A percentile compares a stretch with the other conserved stretches of the same genome.
Evolutionary conservation across 2,888 invertebrate genomes (phyloP).

Genomic region (Orgyia antiqua): DNA sequence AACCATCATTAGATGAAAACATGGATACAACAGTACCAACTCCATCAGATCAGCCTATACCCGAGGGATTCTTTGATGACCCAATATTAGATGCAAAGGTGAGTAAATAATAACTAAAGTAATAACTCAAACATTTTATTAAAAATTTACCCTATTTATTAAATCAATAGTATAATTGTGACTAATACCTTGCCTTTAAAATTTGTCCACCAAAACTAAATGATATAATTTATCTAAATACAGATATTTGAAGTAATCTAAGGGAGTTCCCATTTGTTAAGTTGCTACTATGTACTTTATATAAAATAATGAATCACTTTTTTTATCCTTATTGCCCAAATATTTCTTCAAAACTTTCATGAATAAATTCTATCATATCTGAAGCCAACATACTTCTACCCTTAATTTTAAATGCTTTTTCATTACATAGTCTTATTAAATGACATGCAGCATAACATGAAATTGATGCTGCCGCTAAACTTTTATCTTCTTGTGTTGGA

Average conservation of each 20-base stretch:
- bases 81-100: slow-evolving; percentile 89
- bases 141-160: too few relatives aligned
- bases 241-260: too few relatives aligned
- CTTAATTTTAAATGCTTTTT: slow-evolving; percentile 85
- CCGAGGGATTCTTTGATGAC: slow-evolving; percentile 93
- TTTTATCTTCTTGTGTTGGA: slow-evolving; percentile 36
- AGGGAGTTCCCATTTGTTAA: too few relatives aligned
- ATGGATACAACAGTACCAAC: slow-evolving; percentile 31
- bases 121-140: too few relatives aligned
- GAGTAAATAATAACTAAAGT: slow-evolving; percentile 13
- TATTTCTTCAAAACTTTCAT: slow-evolving; percentile 81
- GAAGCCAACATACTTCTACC: slow-evolving; percentile 91
- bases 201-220: too few relatives aligned
- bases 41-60: slow-evolving; percentile 70
- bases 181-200: too few relatives aligned
- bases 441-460: slow-evolving; percentile 91
- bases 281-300: too few relatives aligned
- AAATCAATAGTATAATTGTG: too few relatives aligned
- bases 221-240: too few relatives aligned
- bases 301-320: too few relatives aligned
- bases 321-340: slow-evolving; percentile 36
- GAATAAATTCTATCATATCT: slow-evolving; percentile 92
- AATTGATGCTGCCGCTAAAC: slow-evolving; percentile 78
- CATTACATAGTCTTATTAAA: slow-evolving; percentile 88
- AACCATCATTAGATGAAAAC: slow-evolving; percentile 15